A percentile compares a stretch with the other conserved stretches of the same genome.
Conservation (phyloP, 2,797 vertebrate species). For the Knipowitschia caucasica region DNA sequence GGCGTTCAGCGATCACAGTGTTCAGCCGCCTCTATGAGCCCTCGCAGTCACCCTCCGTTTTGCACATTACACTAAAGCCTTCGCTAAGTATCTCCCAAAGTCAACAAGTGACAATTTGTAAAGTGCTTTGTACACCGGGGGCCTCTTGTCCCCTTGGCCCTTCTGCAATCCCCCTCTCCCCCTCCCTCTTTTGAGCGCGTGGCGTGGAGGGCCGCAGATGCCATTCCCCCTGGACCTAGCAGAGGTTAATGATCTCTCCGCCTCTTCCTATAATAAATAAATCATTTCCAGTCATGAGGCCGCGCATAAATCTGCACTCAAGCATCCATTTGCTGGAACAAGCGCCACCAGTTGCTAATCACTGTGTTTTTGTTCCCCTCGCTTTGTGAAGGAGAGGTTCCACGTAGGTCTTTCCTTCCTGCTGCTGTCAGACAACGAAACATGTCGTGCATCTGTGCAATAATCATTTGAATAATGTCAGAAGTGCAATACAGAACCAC, state of each 20-base stretch:
- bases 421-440: too few species aligned
- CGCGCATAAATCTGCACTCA: constrained; percentile 79
- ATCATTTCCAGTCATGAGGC: constrained; percentile 79
- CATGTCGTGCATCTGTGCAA: too few species aligned
- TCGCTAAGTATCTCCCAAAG: constrained; percentile 16
- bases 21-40: not conserved
- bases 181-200: constrained; percentile 62
- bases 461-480: too few species aligned
- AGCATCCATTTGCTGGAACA: constrained; percentile 73
- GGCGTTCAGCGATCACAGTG: too few species aligned
- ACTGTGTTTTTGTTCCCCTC: constrained; percentile 47
- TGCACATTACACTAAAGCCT: not conserved
- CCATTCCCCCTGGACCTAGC: constrained; percentile 71
- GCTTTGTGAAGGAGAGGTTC: too few species aligned
- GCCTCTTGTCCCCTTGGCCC: constrained; percentile 40
- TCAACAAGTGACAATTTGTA: constrained; percentile 69
- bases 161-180: constrained; percentile 20
- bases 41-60: not conserved
- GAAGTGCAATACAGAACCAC: too few species aligned
- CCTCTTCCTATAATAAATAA: constrained; percentile 84
- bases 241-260: constrained; percentile 85
- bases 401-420: too few species aligned
- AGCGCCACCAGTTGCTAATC: constrained; percentile 84
- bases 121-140: constrained; percentile 44
- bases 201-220: constrained; percentile 72